Evolutionary conservation across 2,888 invertebrate genomes (phyloP).

Genomic region (Kryphioiulus occultus): DNA sequence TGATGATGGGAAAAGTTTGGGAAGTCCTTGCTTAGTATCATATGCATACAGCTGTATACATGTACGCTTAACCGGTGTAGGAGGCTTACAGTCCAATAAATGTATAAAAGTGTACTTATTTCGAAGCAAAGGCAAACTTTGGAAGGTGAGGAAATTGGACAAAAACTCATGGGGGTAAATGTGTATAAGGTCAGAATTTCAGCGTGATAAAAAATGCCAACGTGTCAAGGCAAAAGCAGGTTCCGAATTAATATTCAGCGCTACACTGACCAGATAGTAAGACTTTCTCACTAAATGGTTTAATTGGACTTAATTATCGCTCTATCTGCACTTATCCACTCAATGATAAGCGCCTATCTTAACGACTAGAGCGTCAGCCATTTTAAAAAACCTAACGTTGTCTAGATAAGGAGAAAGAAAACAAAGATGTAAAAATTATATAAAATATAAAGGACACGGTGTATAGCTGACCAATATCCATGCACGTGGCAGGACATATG

Average conservation of each 20-base stretch:
- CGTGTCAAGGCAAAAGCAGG: neutral
- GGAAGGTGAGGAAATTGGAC: neutral
- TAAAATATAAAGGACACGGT: neutral
- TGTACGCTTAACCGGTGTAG: too few relatives aligned
- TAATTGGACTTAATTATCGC: constrained; percentile 17
- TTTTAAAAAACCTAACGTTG: neutral
- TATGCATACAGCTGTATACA: too few relatives aligned
- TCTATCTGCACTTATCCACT: constrained; percentile 9
- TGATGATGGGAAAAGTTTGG: too few relatives aligned
- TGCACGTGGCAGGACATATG: neutral
- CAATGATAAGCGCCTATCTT: constrained; percentile 16
- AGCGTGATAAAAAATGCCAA: neutral
- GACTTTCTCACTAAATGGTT: neutral
- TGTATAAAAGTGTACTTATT: neutral
- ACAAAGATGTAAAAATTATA: neutral
- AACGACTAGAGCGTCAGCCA: constrained; percentile 1
- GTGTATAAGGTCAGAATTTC: neutral
- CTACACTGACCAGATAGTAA: neutral
- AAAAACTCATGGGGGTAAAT: neutral
- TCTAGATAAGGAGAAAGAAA: neutral
- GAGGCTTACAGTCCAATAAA: too few relatives aligned
- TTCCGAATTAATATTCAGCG: neutral
- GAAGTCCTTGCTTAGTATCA: too few relatives aligned
- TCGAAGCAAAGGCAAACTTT: neutral
- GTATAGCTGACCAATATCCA: neutral